Evolutionary conservation across 2,888 invertebrate species (phyloP).

Genomic region (Dermolepida albohirtum): DNA sequence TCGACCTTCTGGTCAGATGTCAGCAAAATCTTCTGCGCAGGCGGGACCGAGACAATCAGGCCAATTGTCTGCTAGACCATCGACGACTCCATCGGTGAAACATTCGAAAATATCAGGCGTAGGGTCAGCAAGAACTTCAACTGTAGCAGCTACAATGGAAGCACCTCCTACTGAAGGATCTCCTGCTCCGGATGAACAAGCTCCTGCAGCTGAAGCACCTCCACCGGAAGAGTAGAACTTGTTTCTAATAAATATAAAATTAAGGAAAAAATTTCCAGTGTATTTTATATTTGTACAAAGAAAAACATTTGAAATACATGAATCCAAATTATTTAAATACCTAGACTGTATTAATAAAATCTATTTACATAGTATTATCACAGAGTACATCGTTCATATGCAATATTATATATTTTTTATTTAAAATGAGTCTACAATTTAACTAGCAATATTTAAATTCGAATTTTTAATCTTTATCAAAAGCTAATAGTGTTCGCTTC

Average conservation of each 20-base stretch:
- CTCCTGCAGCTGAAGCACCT: neutral
- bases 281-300: neutral
- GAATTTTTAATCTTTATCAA: too few species aligned
- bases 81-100: neutral
- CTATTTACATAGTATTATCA: too few species aligned
- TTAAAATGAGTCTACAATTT: too few species aligned
- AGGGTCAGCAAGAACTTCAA: neutral
- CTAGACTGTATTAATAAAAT: too few species aligned
- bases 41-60: neutral
- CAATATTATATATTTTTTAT: too few species aligned
- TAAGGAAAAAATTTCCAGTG: neutral
- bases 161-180: neutral
- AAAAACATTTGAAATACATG: too few species aligned
- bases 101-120: neutral
- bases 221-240: conserved; percentile 8
- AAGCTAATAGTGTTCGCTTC: too few species aligned
- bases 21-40: neutral
- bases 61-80: conserved; percentile 2
- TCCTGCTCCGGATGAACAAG: neutral
- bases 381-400: too few species aligned
- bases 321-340: too few species aligned
- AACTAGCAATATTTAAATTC: too few species aligned
- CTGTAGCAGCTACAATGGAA: neutral
- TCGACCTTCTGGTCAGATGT: neutral
- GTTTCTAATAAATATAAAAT: neutral